Evolutionary conservation across 53 echinoderm and acorn worm genomes (phyloP).

Genomic region (Pentamera pediparva): DNA sequence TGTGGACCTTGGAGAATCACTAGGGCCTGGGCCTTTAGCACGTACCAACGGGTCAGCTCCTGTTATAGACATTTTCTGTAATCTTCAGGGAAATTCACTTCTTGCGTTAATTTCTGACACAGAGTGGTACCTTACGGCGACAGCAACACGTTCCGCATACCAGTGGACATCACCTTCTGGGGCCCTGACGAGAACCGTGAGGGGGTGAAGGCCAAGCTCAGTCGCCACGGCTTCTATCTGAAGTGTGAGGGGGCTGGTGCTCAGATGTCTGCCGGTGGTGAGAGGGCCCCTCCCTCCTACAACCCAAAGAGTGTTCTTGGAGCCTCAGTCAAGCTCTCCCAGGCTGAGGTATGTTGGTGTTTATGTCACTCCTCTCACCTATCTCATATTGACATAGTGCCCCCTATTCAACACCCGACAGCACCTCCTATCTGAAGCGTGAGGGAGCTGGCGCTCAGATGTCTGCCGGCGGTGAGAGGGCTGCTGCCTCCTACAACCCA

Average conservation of each 20-base stretch:
- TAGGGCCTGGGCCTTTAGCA: too few species aligned
- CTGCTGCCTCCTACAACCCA: too few species aligned
- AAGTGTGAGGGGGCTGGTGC: background rate
- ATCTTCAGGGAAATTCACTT: background rate
- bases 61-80: background rate
- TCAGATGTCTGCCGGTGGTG: background rate
- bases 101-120: background rate
- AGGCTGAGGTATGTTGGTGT: slow-evolving; percentile 54
- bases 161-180: slow-evolving; percentile 83
- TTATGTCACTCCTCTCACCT: too few species aligned
- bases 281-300: slow-evolving; percentile 35
- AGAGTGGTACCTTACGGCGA: slow-evolving; percentile 77
- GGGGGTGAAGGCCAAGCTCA: slow-evolving; percentile 42
- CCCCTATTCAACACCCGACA: too few species aligned
- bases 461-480: too few species aligned
- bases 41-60: too few species aligned
- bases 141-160: slow-evolving; percentile 61
- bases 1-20: too few species aligned
- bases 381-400: background rate
- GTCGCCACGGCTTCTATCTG: slow-evolving; percentile 37
- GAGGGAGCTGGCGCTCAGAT: too few species aligned
- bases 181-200: slow-evolving; percentile 52
- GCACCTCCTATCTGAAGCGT: too few species aligned
- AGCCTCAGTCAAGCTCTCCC: slow-evolving; percentile 53
- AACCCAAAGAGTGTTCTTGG: slow-evolving; percentile 56